These are phyloP conservation scores for Pogonomyrmex barbatus DNA, from an alignment of 1,140 invertebrate genomes.

Conservation along the genomic window DNA sequence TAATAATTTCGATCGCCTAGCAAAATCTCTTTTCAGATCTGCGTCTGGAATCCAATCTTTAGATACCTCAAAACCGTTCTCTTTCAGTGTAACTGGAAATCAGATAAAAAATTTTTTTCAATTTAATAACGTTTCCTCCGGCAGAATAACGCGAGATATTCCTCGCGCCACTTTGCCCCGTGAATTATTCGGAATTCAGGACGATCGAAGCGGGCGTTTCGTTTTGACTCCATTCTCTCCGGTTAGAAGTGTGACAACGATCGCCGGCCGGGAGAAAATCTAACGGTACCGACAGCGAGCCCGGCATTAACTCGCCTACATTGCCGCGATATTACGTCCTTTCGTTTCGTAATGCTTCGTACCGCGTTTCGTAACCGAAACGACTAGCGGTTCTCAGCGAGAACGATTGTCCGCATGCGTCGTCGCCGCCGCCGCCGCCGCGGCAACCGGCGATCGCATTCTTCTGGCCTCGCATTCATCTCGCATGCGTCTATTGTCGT, in stretches of 20 bases:
- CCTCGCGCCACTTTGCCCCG: not conserved
- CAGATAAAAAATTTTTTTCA: no score
- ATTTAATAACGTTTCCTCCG: not conserved
- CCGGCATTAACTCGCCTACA: slow-evolving; percentile 76
- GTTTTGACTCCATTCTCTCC: slow-evolving; percentile 41
- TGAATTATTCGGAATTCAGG: slow-evolving; percentile 51
- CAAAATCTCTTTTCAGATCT: no score
- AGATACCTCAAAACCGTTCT: no score
- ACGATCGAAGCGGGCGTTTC: slow-evolving; percentile 56
- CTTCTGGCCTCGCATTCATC: not conserved
- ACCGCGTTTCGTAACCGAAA: slow-evolving; percentile 81
- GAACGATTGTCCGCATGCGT: slow-evolving; percentile 44
- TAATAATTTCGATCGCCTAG: no score
- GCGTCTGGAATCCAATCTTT: no score
- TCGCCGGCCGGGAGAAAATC: slow-evolving; percentile 79
- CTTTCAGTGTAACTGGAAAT: no score
- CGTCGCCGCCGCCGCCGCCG: not conserved
- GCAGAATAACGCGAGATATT: not conserved
- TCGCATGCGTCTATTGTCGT: not conserved
- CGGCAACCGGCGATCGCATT: slow-evolving; percentile 13
- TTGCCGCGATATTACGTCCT: slow-evolving; percentile 81
- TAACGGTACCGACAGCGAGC: slow-evolving; percentile 78
- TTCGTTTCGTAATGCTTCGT: slow-evolving; percentile 80
- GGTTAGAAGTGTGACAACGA: slow-evolving; percentile 77
- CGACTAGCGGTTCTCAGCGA: slow-evolving; percentile 76